These are phyloP conservation scores for Acomys russatus DNA, from an alignment of 2,797 vertebrate genomes.

Conservation along the genomic window DNA sequence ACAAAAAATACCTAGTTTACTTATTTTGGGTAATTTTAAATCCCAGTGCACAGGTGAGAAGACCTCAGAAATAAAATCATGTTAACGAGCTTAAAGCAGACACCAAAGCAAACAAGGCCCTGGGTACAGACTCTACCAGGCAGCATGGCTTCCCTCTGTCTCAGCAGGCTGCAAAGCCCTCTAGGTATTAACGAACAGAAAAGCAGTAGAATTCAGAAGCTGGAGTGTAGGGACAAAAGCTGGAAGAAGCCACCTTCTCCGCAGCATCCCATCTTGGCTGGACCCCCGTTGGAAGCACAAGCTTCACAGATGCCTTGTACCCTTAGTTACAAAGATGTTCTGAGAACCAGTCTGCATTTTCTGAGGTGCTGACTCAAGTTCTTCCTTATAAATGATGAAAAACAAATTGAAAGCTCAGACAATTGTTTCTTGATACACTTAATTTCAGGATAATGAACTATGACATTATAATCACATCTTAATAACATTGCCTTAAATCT, in stretches of 20 bases:
- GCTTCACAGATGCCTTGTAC: neutral
- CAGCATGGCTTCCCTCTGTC: neutral
- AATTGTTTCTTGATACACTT: constrained; percentile 24
- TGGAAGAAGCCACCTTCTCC: neutral
- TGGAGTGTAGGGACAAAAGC: neutral
- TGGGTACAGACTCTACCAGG: neutral
- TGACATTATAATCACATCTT: constrained; percentile 50
- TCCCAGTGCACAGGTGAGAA: neutral
- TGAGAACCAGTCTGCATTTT: neutral
- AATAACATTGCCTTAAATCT: constrained; percentile 67
- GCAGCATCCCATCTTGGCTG: neutral
- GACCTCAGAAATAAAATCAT: neutral
- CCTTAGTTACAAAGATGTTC: neutral
- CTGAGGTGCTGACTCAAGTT: neutral
- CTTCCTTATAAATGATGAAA: constrained; percentile 21
- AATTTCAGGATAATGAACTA: constrained; percentile 53
- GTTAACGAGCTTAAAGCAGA: neutral
- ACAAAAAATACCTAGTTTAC: neutral
- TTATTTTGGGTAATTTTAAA: neutral
- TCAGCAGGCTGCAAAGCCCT: neutral
- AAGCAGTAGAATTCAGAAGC: neutral
- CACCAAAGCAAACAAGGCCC: neutral
- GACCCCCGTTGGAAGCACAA: neutral
- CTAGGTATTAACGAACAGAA: neutral
- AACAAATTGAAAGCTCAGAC: constrained; percentile 34